These are phyloP conservation scores for Nothoprocta pentlandii DNA, from an alignment of 2,113 vertebrate species.

Conservation along the genomic window DNA sequence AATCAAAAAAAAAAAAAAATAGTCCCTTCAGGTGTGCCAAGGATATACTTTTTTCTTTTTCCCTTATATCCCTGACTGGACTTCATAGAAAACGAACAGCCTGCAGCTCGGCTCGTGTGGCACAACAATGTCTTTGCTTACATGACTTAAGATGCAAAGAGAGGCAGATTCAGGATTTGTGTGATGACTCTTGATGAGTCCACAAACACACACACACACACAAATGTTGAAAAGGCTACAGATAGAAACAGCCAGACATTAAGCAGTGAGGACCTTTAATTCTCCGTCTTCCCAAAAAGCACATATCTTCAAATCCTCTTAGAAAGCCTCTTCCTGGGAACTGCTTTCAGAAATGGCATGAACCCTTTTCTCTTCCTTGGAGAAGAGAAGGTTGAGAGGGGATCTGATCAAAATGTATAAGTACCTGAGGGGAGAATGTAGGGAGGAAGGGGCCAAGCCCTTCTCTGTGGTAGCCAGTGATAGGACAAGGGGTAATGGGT, in stretches of 20 bases:
- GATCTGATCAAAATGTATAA: too few species aligned
- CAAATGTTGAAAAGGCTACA: background rate
- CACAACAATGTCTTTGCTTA: background rate
- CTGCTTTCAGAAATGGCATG: background rate
- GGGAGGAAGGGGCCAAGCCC: too few species aligned
- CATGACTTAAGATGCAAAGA: background rate
- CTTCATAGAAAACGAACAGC: background rate
- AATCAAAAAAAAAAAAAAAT: background rate
- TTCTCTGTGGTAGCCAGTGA: too few species aligned
- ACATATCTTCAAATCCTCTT: background rate
- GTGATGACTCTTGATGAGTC: background rate
- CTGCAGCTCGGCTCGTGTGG: background rate
- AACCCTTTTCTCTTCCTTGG: background rate
- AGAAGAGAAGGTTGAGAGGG: too few species aligned
- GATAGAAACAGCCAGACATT: background rate
- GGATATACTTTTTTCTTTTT: background rate
- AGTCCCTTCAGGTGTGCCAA: background rate
- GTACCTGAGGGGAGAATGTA: too few species aligned
- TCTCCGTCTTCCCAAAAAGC: accelerated
- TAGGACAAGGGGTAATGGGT: too few species aligned
- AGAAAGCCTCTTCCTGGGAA: background rate
- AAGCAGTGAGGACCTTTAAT: background rate
- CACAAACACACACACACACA: background rate
- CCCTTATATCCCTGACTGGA: background rate
- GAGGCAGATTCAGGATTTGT: background rate